These are phyloP conservation scores for Metopolophium dirhodum DNA, from an alignment of 1,140 invertebrate genomes.

Conservation along the genomic window DNA sequence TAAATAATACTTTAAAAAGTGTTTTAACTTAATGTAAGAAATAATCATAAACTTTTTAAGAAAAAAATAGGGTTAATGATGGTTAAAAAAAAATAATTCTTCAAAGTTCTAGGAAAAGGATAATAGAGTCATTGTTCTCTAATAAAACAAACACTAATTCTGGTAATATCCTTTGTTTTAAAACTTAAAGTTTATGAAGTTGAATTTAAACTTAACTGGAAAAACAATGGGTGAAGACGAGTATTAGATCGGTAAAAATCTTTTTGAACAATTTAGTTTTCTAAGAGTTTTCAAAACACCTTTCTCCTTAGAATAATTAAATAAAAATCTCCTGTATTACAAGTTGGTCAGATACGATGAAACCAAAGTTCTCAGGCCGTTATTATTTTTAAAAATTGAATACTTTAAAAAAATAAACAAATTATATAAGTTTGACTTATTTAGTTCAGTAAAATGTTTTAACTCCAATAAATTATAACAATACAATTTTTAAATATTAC, in stretches of 20 bases:
- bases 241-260: neutral
- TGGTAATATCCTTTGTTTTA: slow-evolving; percentile 5
- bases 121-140: slow-evolving; percentile 2
- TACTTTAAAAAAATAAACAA: no score
- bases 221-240: neutral
- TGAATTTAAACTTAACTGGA: slow-evolving; percentile 2
- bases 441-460: neutral
- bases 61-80: neutral
- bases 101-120: neutral
- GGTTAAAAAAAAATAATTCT: neutral
- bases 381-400: neutral
- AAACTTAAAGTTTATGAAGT: slow-evolving; percentile 4
- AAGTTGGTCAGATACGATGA: neutral
- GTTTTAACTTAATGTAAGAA: neutral
- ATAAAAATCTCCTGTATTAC: neutral
- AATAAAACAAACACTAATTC: slow-evolving; percentile 10
- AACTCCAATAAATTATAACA: neutral
- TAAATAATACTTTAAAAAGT: neutral
- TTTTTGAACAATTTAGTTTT: neutral
- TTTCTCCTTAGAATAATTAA: neutral
- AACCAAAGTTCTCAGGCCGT: neutral
- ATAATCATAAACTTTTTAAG: neutral
- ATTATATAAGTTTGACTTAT: neutral
- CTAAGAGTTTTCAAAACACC: neutral
- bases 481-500: neutral